Evolutionary conservation across 2,888 invertebrate genomes (phyloP).

Genomic region (Blastobasis adustella): DNA sequence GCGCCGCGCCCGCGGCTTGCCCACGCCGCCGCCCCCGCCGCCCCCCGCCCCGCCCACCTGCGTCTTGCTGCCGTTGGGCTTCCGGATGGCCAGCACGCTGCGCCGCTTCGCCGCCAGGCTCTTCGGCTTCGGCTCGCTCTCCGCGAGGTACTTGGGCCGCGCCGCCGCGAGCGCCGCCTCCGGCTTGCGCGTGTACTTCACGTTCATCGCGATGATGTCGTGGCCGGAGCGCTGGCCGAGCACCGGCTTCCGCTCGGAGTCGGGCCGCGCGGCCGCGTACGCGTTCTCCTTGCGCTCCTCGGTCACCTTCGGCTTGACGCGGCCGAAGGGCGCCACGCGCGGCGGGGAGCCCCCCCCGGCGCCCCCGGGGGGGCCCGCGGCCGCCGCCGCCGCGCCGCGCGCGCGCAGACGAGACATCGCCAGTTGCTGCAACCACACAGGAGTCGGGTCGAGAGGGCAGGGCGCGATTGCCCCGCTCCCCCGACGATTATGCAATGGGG

Average conservation of each 20-base stretch:
- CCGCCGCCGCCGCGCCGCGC: constrained; percentile 39
- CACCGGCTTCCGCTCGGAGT: constrained; percentile 37
- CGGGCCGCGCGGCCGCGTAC: constrained; percentile 51
- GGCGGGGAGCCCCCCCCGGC: constrained; percentile 53
- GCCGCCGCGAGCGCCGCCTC: constrained; percentile 44
- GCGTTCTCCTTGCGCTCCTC: constrained; percentile 68
- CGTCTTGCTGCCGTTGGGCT: constrained; percentile 57
- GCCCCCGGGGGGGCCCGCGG: constrained; percentile 57
- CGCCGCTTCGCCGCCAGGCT: constrained; percentile 49
- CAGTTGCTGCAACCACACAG: constrained; percentile 31
- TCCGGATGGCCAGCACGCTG: constrained; percentile 55
- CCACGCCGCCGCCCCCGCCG: constrained; percentile 34
- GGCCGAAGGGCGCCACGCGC: constrained; percentile 49
- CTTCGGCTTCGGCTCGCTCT: constrained; percentile 57
- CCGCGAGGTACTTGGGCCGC: constrained; percentile 44
- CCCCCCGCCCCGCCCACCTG: constrained; percentile 37
- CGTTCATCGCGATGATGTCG: constrained; percentile 42
- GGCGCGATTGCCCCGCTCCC: constrained; percentile 75
- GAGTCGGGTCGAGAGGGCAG: constrained; percentile 58
- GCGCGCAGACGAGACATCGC: constrained; percentile 60
- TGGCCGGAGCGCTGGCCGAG: constrained; percentile 45
- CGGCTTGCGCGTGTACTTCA: constrained; percentile 45
- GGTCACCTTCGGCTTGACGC: constrained; percentile 52
- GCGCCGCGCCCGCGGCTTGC: constrained; percentile 37
- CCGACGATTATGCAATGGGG: constrained; percentile 81